Evolutionary conservation across 1,140 invertebrate species (phyloP).

Genomic region (Pachypsylla venusta): DNA sequence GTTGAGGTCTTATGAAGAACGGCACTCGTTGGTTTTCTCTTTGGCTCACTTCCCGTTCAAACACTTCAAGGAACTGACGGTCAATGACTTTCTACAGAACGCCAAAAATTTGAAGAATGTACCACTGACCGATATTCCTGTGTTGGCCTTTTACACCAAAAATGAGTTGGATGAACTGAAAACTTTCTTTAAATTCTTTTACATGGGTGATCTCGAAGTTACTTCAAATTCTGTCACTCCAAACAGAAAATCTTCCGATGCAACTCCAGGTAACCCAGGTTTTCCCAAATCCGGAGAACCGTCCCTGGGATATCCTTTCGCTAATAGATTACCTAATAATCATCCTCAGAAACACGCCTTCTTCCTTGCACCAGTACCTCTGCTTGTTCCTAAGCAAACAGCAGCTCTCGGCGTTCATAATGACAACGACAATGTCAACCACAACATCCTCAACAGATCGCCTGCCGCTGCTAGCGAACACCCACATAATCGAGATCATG

Average conservation of each 20-base stretch:
- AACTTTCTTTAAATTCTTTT: constrained; percentile 1
- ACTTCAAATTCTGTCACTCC: not conserved
- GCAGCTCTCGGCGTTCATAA: not conserved
- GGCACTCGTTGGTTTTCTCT: not conserved
- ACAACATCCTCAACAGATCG: constrained; percentile 6
- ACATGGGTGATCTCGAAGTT: constrained; percentile 2
- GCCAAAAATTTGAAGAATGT: not conserved
- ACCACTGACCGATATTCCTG: not conserved
- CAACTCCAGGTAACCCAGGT: not conserved
- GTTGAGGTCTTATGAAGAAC: not conserved
- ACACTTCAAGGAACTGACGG: constrained; percentile 6
- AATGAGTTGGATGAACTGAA: constrained; percentile 4
- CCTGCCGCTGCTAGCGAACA: not conserved
- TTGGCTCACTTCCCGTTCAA: constrained; percentile 8
- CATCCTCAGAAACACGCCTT: constrained; percentile 1
- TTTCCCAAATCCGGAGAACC: not conserved
- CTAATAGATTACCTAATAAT: not conserved
- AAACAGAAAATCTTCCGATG: not conserved
- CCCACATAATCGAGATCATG: no score
- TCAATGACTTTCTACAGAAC: not conserved
- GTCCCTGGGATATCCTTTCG: not conserved
- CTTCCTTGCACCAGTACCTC: not conserved
- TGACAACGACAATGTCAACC: not conserved
- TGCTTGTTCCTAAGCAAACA: not conserved
- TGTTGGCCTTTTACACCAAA: constrained; percentile 4